Conservation (phyloP, 2,113 vertebrate species). For the Cebus imitator region DNA sequence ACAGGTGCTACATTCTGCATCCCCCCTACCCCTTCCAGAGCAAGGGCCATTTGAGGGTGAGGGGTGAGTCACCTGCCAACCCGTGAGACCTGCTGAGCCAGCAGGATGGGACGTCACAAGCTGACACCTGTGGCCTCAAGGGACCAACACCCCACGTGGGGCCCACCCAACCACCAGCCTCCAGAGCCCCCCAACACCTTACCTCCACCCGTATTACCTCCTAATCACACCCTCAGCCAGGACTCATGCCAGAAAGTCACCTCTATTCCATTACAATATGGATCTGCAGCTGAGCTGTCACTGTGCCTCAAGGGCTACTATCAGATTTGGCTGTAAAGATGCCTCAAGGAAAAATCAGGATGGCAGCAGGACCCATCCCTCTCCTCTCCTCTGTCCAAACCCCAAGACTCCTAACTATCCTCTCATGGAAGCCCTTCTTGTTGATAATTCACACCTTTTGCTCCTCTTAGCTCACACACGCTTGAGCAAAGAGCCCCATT, state of each 20-base stretch:
- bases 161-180: background rate
- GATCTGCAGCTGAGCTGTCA: background rate
- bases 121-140: constrained; percentile 26
- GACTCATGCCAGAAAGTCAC: background rate
- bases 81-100: constrained; percentile 48
- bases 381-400: background rate
- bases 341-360: background rate
- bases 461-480: background rate
- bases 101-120: constrained; percentile 22
- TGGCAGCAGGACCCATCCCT: background rate
- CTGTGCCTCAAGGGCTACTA: background rate
- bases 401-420: background rate
- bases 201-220: background rate
- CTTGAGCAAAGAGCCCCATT: background rate
- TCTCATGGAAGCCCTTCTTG: background rate
- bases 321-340: background rate
- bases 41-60: background rate
- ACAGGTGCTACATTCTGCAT: background rate
- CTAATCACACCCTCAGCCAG: background rate
- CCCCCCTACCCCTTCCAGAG: background rate
- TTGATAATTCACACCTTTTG: background rate
- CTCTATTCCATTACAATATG: background rate
- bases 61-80: constrained; percentile 44
- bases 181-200: background rate
- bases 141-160: background rate